Base-by-base conservation (phyloP, 2,888 invertebrate genomes). In the Electrophaes corylata region DNA sequence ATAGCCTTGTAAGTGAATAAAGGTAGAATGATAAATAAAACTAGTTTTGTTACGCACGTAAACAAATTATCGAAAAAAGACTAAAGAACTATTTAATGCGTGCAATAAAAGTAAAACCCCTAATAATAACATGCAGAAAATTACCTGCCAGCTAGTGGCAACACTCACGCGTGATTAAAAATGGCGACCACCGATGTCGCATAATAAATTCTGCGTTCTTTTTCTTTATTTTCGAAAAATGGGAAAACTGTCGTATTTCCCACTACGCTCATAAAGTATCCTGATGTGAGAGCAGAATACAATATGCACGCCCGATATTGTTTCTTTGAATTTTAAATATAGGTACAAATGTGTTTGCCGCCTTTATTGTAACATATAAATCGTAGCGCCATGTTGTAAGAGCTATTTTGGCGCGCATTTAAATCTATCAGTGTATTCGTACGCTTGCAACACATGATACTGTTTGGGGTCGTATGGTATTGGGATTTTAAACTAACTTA, bases 291-390 rank as follows among this genome's bases (percentile, higher is more conserved):
- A 75, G 72, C 72, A 73, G 76, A 74, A 84, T 83, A 84, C 78
- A 81, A 81, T 86, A 88, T 86, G 81, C 85, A 81, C 81, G 81
- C 81, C 79, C 85, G 83, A 89, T 88, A 89, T 88, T 88, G 89
- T 88, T 88, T 88, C 85, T 86, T 86, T 89, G 86, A 85, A 89
- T 89, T 88, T 87, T 87, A 88, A 86, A 89, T 81, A 76, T 68
- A 69, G 60, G 66, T 65, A 59, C 57, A 60, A 60, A 47, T 50
- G 16, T 14, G 10, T 63, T 66, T 76, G 53, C 74, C 65, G 64
- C 66, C 57, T 39, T 70, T 66, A 57, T 63, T 53, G 16, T 67
- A 72, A 71, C 70, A 64, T 69, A 46, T 44, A 57, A 65, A 70
- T 65, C 73, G 66, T 76, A 75, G 54, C 55, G 66, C 66, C 69